These are phyloP conservation scores for Amyelois transitella DNA, from an alignment of 1,140 invertebrate species.

Conservation along the genomic window DNA sequence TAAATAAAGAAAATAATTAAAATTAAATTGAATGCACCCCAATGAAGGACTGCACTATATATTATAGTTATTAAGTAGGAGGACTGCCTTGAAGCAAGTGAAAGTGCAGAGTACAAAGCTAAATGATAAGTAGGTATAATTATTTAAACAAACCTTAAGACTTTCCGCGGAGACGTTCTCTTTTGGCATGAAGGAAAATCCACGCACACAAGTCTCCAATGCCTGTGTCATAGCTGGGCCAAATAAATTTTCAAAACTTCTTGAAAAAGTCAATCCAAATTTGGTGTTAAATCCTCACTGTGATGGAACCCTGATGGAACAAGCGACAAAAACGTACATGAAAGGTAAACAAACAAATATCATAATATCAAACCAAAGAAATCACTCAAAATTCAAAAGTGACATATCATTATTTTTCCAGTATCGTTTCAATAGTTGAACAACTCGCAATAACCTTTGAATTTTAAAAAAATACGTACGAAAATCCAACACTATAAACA, in stretches of 20 bases:
- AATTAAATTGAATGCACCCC: no score
- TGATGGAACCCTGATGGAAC: no score
- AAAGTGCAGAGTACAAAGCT: no score
- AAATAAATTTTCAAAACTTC: background rate
- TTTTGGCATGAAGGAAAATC: conserved; percentile 52
- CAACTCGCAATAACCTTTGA: no score
- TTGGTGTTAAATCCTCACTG: background rate
- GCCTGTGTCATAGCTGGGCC: no score
- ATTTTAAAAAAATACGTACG: no score
- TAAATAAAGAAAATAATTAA: no score
- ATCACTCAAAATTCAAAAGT: background rate
- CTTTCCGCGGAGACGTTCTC: conserved; percentile 32
- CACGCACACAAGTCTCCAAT: conserved; percentile 41
- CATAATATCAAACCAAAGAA: background rate
- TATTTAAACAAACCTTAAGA: conserved; percentile 22
- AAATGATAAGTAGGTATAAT: no score
- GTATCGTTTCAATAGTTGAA: background rate
- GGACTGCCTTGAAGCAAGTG: no score
- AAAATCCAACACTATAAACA: no score
- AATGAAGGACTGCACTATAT: no score
- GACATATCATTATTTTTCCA: background rate
- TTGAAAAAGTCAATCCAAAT: background rate
- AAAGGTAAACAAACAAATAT: background rate
- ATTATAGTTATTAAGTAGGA: no score
- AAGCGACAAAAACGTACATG: background rate